Conservation (phyloP, 1,140 invertebrate genomes). For the Propsilocerus akamusi region DNA sequence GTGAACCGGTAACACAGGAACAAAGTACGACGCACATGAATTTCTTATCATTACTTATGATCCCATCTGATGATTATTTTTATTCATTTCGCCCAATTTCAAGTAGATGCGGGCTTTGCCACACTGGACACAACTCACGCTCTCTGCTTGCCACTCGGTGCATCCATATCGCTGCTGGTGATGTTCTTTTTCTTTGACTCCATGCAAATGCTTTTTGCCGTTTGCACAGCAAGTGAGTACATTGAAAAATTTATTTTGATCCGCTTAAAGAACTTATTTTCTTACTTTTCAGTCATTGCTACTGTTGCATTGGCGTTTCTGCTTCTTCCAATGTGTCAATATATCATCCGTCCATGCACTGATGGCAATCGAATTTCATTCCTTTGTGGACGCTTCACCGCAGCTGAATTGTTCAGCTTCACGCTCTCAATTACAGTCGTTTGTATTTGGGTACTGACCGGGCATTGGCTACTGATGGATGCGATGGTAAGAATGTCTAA, state of each 20-base stretch:
- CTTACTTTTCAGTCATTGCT: conserved; percentile 62
- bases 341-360: conserved; percentile 74
- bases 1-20: conserved; percentile 22
- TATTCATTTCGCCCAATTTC: neutral
- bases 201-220: conserved; percentile 93
- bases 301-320: conserved; percentile 91
- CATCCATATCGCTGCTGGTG: conserved; percentile 84
- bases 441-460: conserved; percentile 90
- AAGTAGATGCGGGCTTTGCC: conserved; percentile 17
- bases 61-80: conserved; percentile 1
- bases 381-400: conserved; percentile 76
- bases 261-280: conserved; percentile 7
- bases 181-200: conserved; percentile 99
- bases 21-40: conserved; percentile 15
- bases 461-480: conserved; percentile 96
- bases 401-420: conserved; percentile 85
- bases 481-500: conserved; percentile 33
- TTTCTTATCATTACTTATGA: conserved; percentile 2
- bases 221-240: conserved; percentile 86
- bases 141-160: conserved; percentile 85
- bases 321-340: conserved; percentile 91
- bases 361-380: conserved; percentile 81
- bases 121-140: conserved; percentile 94
- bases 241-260: conserved; percentile 14
- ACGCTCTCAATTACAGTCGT: conserved; percentile 83